Base-by-base conservation (phyloP, 2,888 invertebrate genomes). In the Drosophila austrosaltans region DNA sequence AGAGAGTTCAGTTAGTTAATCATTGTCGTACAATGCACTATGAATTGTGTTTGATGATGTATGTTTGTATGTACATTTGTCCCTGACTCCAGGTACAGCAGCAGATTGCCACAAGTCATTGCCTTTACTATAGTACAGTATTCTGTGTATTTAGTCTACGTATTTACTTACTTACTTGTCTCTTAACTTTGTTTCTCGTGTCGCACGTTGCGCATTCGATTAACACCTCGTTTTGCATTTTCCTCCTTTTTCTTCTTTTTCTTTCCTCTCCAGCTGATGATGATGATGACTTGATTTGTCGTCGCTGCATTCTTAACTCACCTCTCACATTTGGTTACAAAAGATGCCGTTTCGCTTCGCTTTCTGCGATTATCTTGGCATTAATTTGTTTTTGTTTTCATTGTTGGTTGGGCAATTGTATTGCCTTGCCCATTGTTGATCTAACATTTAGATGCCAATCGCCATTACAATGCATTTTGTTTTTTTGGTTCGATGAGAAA, bases 371-470 rank as follows among this genome's bases (percentile, higher is more conserved):
- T 87, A 88, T 88, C 83, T 87, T 81, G 83, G 89, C 79, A 81
- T 83, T 83, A 86, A 83, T 87, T 86, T 88, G 75, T 66, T 66
- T 70, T 66, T 69, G 48, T 53, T 53, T 30, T 56, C 12, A 39
- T 56, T 56, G 57, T 53, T 28, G 32, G 66, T 72, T 58, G 66
- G 68, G 61, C 81, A 82, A 85, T 82, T 86, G 83, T 86, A 40
- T 59, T 59, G 42, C 60, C 44, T 56, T 5, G 44, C 59, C 75
- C 58, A 68, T 75, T 82, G 82, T 81, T 75, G 89, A 83, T 83
- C 78, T 84, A 86, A 83, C 89, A 88, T 82, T 83, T 74, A 81
- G 89, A 88, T 88, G 84, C 62, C 71, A 76, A 59, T 22, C 66
- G 76, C 61, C 57, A 71, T 64, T 61, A 83, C 83, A 88, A 83